phyloP scores from a whole-genome alignment of 1,140 invertebrate species.

The Stegodyphus dumicola region DNA sequence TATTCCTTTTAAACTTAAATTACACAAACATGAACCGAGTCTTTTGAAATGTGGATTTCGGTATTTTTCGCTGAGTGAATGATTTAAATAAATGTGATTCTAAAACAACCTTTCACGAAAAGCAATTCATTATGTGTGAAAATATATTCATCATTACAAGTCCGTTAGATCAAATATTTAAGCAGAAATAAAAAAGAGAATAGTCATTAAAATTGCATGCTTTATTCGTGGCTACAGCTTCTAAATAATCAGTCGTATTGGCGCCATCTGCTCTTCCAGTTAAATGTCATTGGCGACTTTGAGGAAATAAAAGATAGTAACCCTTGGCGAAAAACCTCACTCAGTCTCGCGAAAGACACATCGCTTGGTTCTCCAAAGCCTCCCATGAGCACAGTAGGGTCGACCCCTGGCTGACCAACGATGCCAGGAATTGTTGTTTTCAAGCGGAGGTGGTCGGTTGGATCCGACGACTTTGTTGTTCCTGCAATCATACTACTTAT shows the following conservation, averaged over 20 bases:
- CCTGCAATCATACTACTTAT: conserved; percentile 81
- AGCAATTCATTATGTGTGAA: too few species aligned
- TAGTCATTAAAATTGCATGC: too few species aligned
- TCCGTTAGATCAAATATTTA: too few species aligned
- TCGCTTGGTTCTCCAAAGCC: background rate
- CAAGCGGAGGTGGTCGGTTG: conserved; percentile 86
- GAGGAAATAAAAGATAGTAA: conserved; percentile 25
- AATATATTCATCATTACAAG: too few species aligned
- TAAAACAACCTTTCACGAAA: too few species aligned
- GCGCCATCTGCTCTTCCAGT: background rate
- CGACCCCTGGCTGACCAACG: conserved; percentile 30
- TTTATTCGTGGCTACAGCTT: too few species aligned
- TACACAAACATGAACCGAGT: too few species aligned
- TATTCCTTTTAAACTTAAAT: too few species aligned
- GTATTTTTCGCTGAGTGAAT: too few species aligned
- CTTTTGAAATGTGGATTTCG: too few species aligned
- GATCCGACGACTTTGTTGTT: conserved; percentile 88
- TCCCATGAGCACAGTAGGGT: background rate
- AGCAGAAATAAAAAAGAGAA: too few species aligned
- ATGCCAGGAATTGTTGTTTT: conserved; percentile 91
- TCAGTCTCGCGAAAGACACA: background rate
- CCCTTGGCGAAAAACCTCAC: conserved; percentile 28
- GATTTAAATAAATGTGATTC: too few species aligned
- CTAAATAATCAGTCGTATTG: background rate
- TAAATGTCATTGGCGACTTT: conserved; percentile 23